Evolutionary conservation across 2,797 vertebrate species (phyloP).

Genomic region (Lagothrix lagotricha): DNA sequence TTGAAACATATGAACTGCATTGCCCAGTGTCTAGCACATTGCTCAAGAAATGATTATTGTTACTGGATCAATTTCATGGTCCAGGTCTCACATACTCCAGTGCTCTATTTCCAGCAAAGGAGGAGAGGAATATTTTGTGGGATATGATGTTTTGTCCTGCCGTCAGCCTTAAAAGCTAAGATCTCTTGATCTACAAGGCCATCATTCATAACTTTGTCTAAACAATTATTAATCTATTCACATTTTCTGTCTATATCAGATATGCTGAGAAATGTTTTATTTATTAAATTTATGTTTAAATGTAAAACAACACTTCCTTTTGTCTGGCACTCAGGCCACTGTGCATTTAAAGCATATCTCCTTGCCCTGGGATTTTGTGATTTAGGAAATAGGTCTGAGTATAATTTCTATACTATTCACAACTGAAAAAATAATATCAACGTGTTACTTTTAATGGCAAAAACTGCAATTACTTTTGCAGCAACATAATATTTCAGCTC

Average conservation of each 20-base stretch:
- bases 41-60: background rate
- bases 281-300: background rate
- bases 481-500: background rate
- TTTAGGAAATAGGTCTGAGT: background rate
- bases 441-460: background rate
- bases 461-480: background rate
- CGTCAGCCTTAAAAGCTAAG: background rate
- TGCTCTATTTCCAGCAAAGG: background rate
- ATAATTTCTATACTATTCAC: background rate
- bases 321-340: background rate
- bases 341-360: constrained; percentile 1
- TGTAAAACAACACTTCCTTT: background rate
- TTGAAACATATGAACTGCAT: no score
- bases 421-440: background rate
- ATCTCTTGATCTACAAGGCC: background rate
- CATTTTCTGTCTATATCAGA: background rate
- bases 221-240: background rate
- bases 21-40: background rate
- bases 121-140: background rate
- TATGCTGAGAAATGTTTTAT: background rate
- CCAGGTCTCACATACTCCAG: background rate
- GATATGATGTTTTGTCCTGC: background rate
- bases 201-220: background rate
- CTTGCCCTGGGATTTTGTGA: background rate
- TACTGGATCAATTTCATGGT: background rate